Base-by-base conservation (phyloP, 2,113 vertebrate species). In the Morone chrysops region DNA sequence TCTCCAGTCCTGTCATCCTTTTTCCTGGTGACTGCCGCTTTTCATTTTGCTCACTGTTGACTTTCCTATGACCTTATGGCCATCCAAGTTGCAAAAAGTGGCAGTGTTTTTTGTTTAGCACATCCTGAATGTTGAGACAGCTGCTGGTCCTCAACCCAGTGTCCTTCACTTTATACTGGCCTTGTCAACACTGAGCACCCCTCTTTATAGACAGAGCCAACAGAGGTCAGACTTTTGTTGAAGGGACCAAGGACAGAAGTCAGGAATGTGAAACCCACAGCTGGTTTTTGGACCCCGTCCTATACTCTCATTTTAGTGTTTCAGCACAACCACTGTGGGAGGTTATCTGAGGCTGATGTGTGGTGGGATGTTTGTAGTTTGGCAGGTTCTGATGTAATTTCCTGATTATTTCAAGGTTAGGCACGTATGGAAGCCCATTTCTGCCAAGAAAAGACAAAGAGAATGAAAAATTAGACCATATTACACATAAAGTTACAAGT, bases 121-220 rank as follows among this genome's bases (percentile, higher is more conserved):
- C 75, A 68, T 54, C 60, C 41, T 87, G 73, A 80, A 72, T 94
- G 94, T 94, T 94, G 93, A 84, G 85, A 95, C 95, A 95, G 95
- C 95, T 95, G 94, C 83, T 84, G 88, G 77, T 87, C 82, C 57
- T 87, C 82, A 66, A 48, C 79, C 54, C 53, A 7, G 57, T 22
- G 70, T 69, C 83, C 78, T 78, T 71, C 87, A 31, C 60, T 31
- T 89, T 81, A 48, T 22, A 82, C 83, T 50, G 81, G 74, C 63
- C 85, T 65, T 90, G 90, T 92, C 90, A 91, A 87, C 85, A 80
- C 80, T 5, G 36, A 67, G 25, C 2, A 18, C 51, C 77, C 83
- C 80, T 66, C 43, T 84, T 84, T 88, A 82, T 80, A 85, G 80
- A 82, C 81, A 69, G 47, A 87, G 89, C 25, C 68, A 38, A 11